phyloP scores from a whole-genome alignment of 2,113 vertebrate genomes.

The Vireo altiloquus region DNA sequence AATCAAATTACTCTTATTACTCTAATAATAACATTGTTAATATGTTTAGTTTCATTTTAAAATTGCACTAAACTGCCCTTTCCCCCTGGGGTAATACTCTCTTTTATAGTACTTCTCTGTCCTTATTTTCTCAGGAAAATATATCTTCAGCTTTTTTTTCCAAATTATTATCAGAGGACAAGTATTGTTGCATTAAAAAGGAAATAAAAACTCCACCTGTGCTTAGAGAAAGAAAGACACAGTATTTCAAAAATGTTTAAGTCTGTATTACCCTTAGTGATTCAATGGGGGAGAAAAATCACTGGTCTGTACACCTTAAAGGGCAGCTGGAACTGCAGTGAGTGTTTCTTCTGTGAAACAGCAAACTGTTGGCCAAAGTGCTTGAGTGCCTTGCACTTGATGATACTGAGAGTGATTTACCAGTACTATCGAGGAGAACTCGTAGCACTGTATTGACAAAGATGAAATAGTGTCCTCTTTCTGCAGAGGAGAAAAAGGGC shows the following conservation, averaged over 20 bases:
- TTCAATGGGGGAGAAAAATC: not conserved
- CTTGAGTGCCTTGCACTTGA: not conserved
- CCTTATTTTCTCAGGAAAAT: not conserved
- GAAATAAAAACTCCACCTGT: not conserved
- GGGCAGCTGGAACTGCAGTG: not conserved
- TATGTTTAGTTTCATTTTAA: not conserved
- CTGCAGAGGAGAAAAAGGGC: not conserved
- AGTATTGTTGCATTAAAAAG: not conserved
- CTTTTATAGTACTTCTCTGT: not conserved
- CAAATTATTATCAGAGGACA: not conserved
- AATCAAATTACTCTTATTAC: not conserved
- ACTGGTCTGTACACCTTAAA: not conserved
- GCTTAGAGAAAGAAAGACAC: not conserved
- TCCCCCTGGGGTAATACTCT: not conserved
- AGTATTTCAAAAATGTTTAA: not conserved
- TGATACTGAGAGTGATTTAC: not conserved
- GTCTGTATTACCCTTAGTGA: not conserved
- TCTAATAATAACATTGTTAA: not conserved
- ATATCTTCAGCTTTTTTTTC: not conserved
- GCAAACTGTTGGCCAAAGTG: not conserved
- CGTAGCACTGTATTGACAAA: not conserved
- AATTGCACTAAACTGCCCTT: fast-evolving
- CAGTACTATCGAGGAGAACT: not conserved
- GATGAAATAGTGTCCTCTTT: not conserved
- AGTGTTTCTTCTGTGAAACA: not conserved